Percentiles rank a stretch among this genome's conserved stretches.
phyloP scores from a whole-genome alignment of 2,797 vertebrate species.

The Coreius guichenoti region DNA sequence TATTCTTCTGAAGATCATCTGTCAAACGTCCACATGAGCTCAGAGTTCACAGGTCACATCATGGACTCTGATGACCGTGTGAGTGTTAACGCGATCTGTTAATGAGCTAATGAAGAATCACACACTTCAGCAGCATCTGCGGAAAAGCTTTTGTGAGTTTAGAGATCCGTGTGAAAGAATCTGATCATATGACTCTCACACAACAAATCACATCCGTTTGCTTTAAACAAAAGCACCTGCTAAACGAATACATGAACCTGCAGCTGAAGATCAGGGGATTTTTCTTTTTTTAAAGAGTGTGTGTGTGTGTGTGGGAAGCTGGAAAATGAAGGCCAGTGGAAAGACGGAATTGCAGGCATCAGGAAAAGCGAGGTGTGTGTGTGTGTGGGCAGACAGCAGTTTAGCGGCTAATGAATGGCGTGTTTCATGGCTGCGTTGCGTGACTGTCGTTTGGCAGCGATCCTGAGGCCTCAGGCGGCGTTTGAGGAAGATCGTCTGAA shows the following conservation, averaged over 20 bases:
- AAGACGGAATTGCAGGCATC: neutral
- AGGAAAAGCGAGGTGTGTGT: neutral
- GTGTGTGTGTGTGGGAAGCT: neutral
- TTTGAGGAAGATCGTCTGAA: conserved; percentile 72
- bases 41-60: neutral
- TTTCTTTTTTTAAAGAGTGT: too few relatives aligned
- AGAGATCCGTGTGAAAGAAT: neutral
- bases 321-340: neutral
- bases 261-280: too few relatives aligned
- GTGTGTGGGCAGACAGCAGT: conserved; percentile 52
- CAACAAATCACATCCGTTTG: neutral
- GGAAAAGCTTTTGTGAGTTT: neutral
- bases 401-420: conserved; percentile 55
- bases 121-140: neutral
- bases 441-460: conserved; percentile 73
- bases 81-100: conserved; percentile 13
- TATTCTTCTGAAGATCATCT: neutral
- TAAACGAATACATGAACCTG: neutral
- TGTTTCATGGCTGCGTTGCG: conserved; percentile 64
- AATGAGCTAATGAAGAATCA: conserved; percentile 27
- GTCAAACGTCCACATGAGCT: neutral
- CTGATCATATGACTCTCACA: neutral
- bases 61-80: neutral
- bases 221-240: too few relatives aligned
- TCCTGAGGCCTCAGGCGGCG: conserved; percentile 65